A percentile compares a stretch with the other conserved stretches of the same genome.
Evolutionary conservation across 1,140 invertebrate genomes (phyloP).

Genomic region (Anastrepha obliqua): DNA sequence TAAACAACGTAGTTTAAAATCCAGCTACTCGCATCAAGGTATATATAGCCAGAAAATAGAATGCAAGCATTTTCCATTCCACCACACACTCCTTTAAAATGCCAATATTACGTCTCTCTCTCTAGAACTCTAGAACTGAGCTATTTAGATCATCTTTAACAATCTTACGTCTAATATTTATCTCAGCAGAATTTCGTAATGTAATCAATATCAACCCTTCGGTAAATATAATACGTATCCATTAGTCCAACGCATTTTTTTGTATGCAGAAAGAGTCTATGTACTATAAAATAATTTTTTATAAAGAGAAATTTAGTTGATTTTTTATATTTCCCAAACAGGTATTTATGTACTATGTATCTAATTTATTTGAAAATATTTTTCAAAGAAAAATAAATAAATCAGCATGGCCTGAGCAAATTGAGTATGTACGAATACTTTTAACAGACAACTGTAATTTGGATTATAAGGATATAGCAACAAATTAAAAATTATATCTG

Average conservation of each 20-base stretch:
- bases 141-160: not conserved
- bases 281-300: not conserved
- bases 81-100: conserved; percentile 26
- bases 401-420: not conserved
- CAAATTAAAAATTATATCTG: conserved; percentile 10
- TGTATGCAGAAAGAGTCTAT: not conserved
- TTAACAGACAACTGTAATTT: conserved; percentile 19
- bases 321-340: conserved; percentile 37
- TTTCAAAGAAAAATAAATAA: not conserved
- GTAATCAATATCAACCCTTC: not conserved
- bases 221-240: not conserved
- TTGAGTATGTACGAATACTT: conserved; percentile 7
- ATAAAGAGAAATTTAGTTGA: conserved; percentile 13
- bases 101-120: not conserved
- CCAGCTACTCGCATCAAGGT: not conserved
- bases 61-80: conserved; percentile 20
- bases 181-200: not conserved
- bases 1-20: conserved; percentile 8
- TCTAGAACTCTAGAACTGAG: not conserved
- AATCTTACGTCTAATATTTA: not conserved
- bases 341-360: not conserved
- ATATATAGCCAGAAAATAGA: not conserved
- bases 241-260: conserved; percentile 4
- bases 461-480: conserved; percentile 2
- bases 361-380: conserved; percentile 41